Base-by-base conservation (phyloP, 2,888 invertebrate species). In the Drosophila anomalata region DNA sequence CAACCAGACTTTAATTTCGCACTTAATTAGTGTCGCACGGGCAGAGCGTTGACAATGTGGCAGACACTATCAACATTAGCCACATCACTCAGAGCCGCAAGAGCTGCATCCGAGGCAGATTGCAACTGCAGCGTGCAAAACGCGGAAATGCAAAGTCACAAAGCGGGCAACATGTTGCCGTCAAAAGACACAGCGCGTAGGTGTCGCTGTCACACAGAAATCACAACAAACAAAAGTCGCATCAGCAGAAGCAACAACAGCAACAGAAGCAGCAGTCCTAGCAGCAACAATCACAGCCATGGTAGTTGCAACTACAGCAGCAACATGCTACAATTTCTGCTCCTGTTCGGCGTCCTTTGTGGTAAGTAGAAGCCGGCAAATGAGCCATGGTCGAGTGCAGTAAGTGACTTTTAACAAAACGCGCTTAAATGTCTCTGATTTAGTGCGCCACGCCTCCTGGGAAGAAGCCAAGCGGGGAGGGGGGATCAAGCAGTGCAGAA, bases 21-120 rank as follows among this genome's bases (percentile, higher is more conserved):
- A 89, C 89, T 87, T 88, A 89, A 89, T 89, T 89, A 89, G 89
- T 89, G 89, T 89, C 89, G 83, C 76, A 69, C 75, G 67, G 74
- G 76, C 65, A 79, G 87, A 76, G 67, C 73, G 75, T 59, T 75
- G 76, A 76, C 80, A 83, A 82, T 77, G 84, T 75, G 75, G 78
- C 83, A 79, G 75, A 71, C 77, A 56, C 69, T 79, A 81, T 77
- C 81, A 86, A 72, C 77, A 70, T 59, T 76, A 69, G 60, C 67
- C 77, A 74, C 78, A 78, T 78, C 85, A 77, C 73, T 81, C 78
- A 78, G 56, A 58, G 62, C 54, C 9, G 22, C 31, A 46, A 9
- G 14, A 69, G 48, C 71, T 46, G 69, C 67, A 68, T 61, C 29
- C 57, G 58, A 63, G 66, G 61, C 47, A 68, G 56, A 68, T 54